phyloP scores from a whole-genome alignment of 2,797 vertebrate species.

The Acrocephalus scirpaceus region DNA sequence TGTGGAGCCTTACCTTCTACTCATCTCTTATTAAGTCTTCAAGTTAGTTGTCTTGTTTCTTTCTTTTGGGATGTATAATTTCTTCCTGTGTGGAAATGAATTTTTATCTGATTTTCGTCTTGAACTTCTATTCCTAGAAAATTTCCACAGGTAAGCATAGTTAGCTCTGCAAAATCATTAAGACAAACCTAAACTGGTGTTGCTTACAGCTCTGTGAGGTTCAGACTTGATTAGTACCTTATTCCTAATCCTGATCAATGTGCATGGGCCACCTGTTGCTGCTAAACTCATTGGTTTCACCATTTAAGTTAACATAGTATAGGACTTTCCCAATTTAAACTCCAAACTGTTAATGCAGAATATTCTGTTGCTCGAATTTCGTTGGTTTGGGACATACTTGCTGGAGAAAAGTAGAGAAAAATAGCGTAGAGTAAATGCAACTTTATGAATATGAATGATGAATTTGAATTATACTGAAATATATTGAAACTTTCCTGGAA shows the following conservation, averaged over 20 bases:
- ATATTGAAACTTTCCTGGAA: neutral
- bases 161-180: neutral
- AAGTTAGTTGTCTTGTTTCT: neutral
- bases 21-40: neutral
- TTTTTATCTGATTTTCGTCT: neutral
- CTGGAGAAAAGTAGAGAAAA: neutral
- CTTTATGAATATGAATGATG: neutral
- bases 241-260: neutral
- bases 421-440: fast-evolving
- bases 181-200: neutral
- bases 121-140: neutral
- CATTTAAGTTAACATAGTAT: neutral
- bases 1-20: neutral
- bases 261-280: neutral
- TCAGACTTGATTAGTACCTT: neutral
- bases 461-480: neutral
- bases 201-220: neutral
- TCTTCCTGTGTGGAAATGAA: neutral
- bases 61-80: neutral
- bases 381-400: neutral
- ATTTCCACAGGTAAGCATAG: neutral
- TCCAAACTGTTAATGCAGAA: neutral
- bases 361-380: fast-evolving
- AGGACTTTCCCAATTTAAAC: neutral
- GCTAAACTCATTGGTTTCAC: neutral